Percentiles rank a stretch among this genome's conserved stretches.
These are phyloP conservation scores for Cataglyphis hispanica DNA, from an alignment of 1,140 invertebrate genomes.

Conservation along the genomic window DNA sequence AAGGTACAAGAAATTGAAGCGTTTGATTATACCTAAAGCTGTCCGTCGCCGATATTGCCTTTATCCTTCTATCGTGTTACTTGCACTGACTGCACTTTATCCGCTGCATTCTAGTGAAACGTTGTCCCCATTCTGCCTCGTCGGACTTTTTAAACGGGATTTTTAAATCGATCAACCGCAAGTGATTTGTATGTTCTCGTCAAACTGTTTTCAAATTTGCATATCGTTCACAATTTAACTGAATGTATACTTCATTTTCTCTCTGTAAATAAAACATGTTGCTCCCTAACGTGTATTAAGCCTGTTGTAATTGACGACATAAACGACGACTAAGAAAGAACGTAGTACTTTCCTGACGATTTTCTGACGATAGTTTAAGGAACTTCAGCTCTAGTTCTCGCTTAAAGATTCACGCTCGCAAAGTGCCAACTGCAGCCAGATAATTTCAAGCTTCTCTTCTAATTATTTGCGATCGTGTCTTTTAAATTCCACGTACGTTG, in stretches of 20 bases:
- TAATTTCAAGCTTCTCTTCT: slow-evolving; percentile 19
- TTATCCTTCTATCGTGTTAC: slow-evolving; percentile 59
- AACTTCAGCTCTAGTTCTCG: slow-evolving; percentile 24
- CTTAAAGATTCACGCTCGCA: slow-evolving; percentile 24
- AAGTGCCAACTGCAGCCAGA: slow-evolving; percentile 25
- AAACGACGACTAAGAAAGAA: not conserved
- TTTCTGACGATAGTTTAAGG: slow-evolving; percentile 18
- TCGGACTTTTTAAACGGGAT: slow-evolving; percentile 48
- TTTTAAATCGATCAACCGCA: slow-evolving; percentile 56
- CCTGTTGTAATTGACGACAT: not conserved
- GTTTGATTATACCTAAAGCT: slow-evolving; percentile 56
- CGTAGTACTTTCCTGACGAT: not conserved
- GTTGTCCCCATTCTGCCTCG: slow-evolving; percentile 49
- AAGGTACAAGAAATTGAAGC: slow-evolving; percentile 39
- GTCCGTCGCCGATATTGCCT: slow-evolving; percentile 34
- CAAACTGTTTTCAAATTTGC: slow-evolving; percentile 45
- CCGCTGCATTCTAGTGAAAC: slow-evolving; percentile 51
- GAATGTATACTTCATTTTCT: slow-evolving; percentile 2
- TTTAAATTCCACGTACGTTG: slow-evolving; percentile 39
- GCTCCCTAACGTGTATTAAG: not conserved
- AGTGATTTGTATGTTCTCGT: slow-evolving; percentile 38
- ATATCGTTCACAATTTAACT: slow-evolving; percentile 5
- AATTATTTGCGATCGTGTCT: slow-evolving; percentile 37
- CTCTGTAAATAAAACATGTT: not conserved
- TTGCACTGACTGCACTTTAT: slow-evolving; percentile 55